These are phyloP conservation scores for Monopis laevigella DNA, from an alignment of 2,888 invertebrate genomes.

Conservation along the genomic window DNA sequence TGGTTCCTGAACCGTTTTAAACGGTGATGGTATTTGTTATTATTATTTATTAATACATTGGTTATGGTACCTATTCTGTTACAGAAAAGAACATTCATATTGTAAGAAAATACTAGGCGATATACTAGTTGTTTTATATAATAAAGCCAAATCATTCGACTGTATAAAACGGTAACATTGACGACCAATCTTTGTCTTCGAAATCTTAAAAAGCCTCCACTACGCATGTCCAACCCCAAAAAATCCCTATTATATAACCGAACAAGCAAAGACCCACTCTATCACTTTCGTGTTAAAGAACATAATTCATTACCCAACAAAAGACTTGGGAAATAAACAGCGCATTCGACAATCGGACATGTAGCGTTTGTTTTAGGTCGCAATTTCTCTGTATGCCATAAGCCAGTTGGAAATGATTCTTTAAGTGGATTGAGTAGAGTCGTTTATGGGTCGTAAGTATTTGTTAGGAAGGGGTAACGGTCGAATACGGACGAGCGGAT, in stretches of 20 bases:
- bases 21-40: no score
- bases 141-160: no score
- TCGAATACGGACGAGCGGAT: conserved; percentile 37
- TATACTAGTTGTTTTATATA: no score
- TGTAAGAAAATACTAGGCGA: no score
- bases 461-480: conserved; percentile 9
- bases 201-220: conserved; percentile 33
- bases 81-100: no score
- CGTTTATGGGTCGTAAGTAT: neutral
- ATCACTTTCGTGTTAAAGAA: conserved; percentile 43
- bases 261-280: conserved; percentile 40
- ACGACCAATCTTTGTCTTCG: conserved; percentile 54
- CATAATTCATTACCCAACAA: conserved; percentile 43
- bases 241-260: no score
- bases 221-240: conserved; percentile 33
- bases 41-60: no score
- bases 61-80: no score
- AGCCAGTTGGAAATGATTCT: conserved; percentile 1
- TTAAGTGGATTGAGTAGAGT: conserved; percentile 5
- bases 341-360: conserved; percentile 41
- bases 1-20: no score
- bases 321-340: conserved; percentile 29
- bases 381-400: conserved; percentile 33
- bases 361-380: conserved; percentile 43
- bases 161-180: neutral